Base-by-base conservation (phyloP, 2,797 vertebrate species). In the Choloepus didactylus region DNA sequence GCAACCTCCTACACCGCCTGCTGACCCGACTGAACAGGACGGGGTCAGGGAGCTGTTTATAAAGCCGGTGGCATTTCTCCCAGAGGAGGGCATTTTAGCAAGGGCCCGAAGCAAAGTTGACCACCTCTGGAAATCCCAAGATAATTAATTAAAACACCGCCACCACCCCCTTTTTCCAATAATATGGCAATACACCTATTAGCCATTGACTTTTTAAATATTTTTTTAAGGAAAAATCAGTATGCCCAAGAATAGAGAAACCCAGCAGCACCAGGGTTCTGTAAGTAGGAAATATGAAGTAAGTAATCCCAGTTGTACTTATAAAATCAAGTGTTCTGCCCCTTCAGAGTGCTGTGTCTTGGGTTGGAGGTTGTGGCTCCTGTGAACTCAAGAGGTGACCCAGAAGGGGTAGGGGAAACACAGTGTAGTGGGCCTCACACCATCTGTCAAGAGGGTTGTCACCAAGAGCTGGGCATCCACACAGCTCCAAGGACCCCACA, bases 1-100 rank as follows among this genome's bases (percentile, higher is more conserved):
- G 84, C 70, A 96, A 93, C 93, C 82, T 75, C 87, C 79, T 82
- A 54, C 82, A 80, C 0, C 18, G 27, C 29, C 7, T 93, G 94
- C 95, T 96, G 97, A 95, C 91, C 96, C 96, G 84, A 91, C 81
- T 66, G 87, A 77, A 87, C 97, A 96, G 94, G 89, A 76, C 85
- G 64, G 81, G 96, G 91, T 59, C 87, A 0, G 4, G 5, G 3
- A 35, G 87, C 91, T 92, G 84, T 83, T 93, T 92, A 87, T 64
- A 93, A 77, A 93, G 88, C 82, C 83, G 75, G 91, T 23, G 80
- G 83, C 51, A 76, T 59, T 23, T 94, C 87, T 96, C 97, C 80
- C 87, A 93, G 75, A 79, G 82, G 83, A 73, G 11, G 35, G 54
- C 21, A 9, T 49, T 49, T 91, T 88, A 91, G 62, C 70, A 94